Percentiles rank a stretch among this genome's conserved stretches.
phyloP scores from a whole-genome alignment of 2,888 invertebrate species.

The Linnaemya tessellans region DNA sequence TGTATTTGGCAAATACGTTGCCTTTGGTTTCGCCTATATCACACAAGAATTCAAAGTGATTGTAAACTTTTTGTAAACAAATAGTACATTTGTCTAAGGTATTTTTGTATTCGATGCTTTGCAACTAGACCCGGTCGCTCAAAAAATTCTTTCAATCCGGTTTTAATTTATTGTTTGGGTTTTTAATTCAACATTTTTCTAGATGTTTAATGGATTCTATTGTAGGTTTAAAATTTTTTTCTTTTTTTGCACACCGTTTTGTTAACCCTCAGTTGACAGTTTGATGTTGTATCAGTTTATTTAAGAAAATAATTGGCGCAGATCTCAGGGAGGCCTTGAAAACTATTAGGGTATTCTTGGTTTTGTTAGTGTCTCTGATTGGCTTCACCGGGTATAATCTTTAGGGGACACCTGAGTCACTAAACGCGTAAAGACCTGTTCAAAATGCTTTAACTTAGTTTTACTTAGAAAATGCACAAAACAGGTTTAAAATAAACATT shows the following conservation, averaged over 20 bases:
- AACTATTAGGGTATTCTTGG: too few relatives aligned
- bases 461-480: too few relatives aligned
- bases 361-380: too few relatives aligned
- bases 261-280: constrained; percentile 16
- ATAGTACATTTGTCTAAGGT: background rate
- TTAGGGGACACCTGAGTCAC: too few relatives aligned
- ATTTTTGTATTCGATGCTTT: background rate
- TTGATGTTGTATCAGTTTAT: background rate
- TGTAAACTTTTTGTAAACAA: constrained; percentile 43
- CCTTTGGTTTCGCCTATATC: constrained; percentile 15
- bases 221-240: constrained; percentile 12
- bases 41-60: constrained; percentile 15
- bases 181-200: constrained; percentile 45
- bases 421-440: too few relatives aligned
- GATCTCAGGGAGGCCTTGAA: too few relatives aligned
- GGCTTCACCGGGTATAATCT: too few relatives aligned
- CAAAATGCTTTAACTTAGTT: too few relatives aligned
- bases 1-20: background rate
- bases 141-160: constrained; percentile 49
- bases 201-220: constrained; percentile 19
- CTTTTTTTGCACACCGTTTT: background rate
- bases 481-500: too few relatives aligned
- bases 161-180: constrained; percentile 50
- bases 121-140: background rate
- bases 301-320: too few relatives aligned